Evolutionary conservation across 2,797 vertebrate genomes (phyloP).

Genomic region (Pangasius larnaudii): DNA sequence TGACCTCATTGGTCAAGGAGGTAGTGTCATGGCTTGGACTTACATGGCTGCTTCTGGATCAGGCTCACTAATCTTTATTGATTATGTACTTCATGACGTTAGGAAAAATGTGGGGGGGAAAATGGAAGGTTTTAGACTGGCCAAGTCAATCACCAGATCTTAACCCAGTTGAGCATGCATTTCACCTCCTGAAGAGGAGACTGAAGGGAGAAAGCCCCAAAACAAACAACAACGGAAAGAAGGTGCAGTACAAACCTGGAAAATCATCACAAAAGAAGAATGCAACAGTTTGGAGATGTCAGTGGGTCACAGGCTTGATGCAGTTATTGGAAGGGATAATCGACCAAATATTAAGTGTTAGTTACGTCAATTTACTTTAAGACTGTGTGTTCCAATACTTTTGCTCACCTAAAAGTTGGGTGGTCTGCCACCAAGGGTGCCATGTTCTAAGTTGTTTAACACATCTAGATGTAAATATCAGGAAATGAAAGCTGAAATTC

Average conservation of each 20-base stretch:
- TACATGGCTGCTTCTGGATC: neutral
- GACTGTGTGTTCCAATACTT: neutral
- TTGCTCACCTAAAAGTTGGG: neutral
- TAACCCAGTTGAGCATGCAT: neutral
- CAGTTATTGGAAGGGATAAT: neutral
- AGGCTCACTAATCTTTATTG: neutral
- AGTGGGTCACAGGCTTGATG: neutral
- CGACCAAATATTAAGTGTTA: neutral
- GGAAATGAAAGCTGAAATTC: neutral
- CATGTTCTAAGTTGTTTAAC: neutral
- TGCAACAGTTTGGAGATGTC: neutral
- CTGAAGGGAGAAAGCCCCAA: neutral
- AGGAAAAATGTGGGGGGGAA: neutral
- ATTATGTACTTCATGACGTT: neutral
- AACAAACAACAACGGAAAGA: neutral
- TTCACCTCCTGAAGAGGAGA: neutral
- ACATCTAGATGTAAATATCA: neutral
- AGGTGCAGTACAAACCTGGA: neutral
- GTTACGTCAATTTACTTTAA: neutral
- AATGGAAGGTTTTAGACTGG: neutral
- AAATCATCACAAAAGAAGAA: neutral
- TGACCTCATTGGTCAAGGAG: neutral
- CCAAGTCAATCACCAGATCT: neutral
- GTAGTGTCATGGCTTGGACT: neutral
- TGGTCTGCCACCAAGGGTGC: neutral